Evolutionary conservation across 2,888 invertebrate genomes (phyloP).

Genomic region (Aelia acuminata): DNA sequence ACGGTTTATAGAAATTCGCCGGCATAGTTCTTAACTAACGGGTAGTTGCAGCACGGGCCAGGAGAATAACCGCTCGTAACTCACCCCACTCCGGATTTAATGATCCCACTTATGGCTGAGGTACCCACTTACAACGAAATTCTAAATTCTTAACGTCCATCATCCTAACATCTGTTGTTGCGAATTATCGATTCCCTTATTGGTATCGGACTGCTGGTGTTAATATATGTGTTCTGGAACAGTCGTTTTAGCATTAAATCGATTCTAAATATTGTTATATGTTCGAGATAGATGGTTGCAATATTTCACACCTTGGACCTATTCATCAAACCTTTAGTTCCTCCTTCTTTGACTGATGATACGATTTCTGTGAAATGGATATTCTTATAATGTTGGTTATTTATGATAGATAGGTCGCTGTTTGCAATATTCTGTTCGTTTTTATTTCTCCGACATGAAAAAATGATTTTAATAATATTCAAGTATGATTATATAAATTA

Average conservation of each 20-base stretch:
- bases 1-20: conserved; percentile 37
- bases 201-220: not conserved
- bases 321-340: not conserved
- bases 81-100: conserved; percentile 20
- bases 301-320: conserved; percentile 4
- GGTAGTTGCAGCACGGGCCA: conserved; percentile 34
- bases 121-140: conserved; percentile 6
- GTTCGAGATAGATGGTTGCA: not conserved
- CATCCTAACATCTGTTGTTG: not conserved
- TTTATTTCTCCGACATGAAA: no score
- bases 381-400: not conserved
- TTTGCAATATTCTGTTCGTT: no score
- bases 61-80: conserved; percentile 45
- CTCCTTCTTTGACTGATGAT: not conserved
- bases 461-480: no score
- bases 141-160: conserved; percentile 31
- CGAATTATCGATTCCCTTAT: not conserved
- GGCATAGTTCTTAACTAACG: conserved; percentile 24
- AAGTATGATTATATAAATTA: no score
- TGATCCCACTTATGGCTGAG: conserved; percentile 44
- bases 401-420: not conserved
- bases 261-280: not conserved
- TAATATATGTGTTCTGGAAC: not conserved
- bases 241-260: conserved; percentile 12
- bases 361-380: conserved; percentile 7